These are phyloP conservation scores for Drosophila arizonae DNA, from an alignment of 1,140 invertebrate species.

Conservation along the genomic window DNA sequence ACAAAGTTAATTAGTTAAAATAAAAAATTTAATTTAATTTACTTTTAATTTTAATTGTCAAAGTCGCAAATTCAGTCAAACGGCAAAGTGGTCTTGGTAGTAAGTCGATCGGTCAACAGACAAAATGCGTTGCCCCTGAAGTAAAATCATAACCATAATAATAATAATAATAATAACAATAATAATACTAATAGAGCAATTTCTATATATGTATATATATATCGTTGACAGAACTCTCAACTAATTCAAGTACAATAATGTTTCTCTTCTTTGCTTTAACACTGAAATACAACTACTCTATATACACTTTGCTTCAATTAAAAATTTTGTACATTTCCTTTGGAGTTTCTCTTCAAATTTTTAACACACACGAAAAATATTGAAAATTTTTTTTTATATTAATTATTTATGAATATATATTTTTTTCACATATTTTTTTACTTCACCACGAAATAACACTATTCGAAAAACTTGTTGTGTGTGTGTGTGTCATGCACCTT, in stretches of 20 bases:
- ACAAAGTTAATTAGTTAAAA: not conserved
- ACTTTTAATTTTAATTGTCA: not conserved
- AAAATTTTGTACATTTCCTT: not conserved
- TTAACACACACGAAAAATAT: not conserved
- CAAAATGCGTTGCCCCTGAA: constrained; percentile 4
- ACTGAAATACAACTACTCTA: constrained; percentile 18
- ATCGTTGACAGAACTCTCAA: constrained; percentile 18
- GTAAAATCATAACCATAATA: not conserved
- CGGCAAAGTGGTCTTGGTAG: constrained; percentile 53
- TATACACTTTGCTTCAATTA: not conserved
- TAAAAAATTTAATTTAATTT: not conserved
- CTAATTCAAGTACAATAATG: constrained; percentile 64
- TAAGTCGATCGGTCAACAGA: constrained; percentile 32
- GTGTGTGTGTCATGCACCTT: constrained; percentile 28
- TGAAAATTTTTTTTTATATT: not conserved
- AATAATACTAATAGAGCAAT: constrained; percentile 4
- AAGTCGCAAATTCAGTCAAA: constrained; percentile 14
- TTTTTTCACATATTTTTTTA: constrained; percentile 20
- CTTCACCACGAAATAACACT: constrained; percentile 7
- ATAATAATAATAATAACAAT: constrained; percentile 6
- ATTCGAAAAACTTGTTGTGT: constrained; percentile 23
- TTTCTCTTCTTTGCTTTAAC: constrained; percentile 76
- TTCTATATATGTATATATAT: not conserved
- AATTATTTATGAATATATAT: constrained; percentile 17
- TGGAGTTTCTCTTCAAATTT: not conserved